A percentile compares a stretch with the other conserved stretches of the same genome.
phyloP scores from a whole-genome alignment of 1,140 invertebrate species.

The Formica selysi region DNA sequence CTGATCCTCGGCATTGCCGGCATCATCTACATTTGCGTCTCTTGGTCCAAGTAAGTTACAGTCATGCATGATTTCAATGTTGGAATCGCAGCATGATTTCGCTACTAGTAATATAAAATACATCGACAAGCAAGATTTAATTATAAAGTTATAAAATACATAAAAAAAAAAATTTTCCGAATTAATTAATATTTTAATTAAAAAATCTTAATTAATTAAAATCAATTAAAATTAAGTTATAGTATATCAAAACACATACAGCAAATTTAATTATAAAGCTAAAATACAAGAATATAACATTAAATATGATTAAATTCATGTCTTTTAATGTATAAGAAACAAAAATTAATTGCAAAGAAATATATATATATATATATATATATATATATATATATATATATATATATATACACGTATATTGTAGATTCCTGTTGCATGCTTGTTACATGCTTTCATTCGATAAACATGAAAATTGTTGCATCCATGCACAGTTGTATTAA shows the following conservation, averaged over 20 bases:
- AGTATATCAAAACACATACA: background rate
- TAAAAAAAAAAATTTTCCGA: too few relatives aligned
- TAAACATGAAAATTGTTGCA: background rate
- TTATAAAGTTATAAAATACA: too few relatives aligned
- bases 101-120: too few relatives aligned
- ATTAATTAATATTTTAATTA: too few relatives aligned
- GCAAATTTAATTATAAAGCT: background rate
- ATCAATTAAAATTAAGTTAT: too few relatives aligned
- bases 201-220: too few relatives aligned
- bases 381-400: too few relatives aligned
- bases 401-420: too few relatives aligned
- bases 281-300: background rate
- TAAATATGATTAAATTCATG: background rate
- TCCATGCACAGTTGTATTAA: background rate
- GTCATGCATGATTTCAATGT: background rate
- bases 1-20: slow-evolving; percentile 94
- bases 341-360: too few relatives aligned
- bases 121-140: too few relatives aligned
- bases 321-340: background rate
- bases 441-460: background rate
- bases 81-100: too few relatives aligned
- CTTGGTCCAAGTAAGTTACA: slow-evolving; percentile 93
- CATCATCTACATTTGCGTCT: slow-evolving; percentile 96
- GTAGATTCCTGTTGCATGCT: background rate
- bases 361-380: too few relatives aligned